Base-by-base conservation (phyloP, 2,797 vertebrate species). In the Arctocebus calabarensis region DNA sequence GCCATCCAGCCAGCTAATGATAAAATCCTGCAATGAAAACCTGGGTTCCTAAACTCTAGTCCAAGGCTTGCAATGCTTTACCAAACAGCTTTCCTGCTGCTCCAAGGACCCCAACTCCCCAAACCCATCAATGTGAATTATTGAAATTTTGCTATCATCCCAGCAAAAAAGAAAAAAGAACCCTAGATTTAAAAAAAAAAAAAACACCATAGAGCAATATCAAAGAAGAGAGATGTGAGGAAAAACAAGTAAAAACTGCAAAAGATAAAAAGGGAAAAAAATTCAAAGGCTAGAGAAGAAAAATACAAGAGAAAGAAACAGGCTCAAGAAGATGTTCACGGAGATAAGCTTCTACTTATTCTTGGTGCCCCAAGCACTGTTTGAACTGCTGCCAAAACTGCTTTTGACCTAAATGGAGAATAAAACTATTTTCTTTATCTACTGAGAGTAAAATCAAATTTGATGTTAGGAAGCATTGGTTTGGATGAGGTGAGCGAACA, bases 361-460 rank as follows among this genome's bases (percentile, higher is more conserved):
- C 88, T 95, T 55, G 64, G 78, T 83, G 79, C 83, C 84, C 43
- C 0, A 0, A 86, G 90, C 64, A 74, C 43, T 62, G 23, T 77
- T 66, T 82, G 94, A 93, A 90, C 32, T 20, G 52, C 85, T 86
- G 92, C 96, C 94, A 95, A 90, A 88, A 96, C 84, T 88, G 87
- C 91, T 97, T 97, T 91, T 93, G 95, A 97, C 92, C 90, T 95
- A 93, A 91, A 94, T 95, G 84, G 78, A 95, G 71, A 96, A 70
- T 70, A 92, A 79, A 94, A 89, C 55, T 48, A 92, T 96, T 93
- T 96, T 92, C 94, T 95, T 95, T 90, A 96, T 97, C 96, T 96
- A 43, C 75, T 55, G 37, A 90, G 91, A 97, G 74, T 94, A 77
- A 97, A 97, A 95, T 95, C 90, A 75, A 86, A 94, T 96, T 95